Evolutionary conservation across 1,140 invertebrate genomes (phyloP).

Genomic region (Drosophila ficusphila): DNA sequence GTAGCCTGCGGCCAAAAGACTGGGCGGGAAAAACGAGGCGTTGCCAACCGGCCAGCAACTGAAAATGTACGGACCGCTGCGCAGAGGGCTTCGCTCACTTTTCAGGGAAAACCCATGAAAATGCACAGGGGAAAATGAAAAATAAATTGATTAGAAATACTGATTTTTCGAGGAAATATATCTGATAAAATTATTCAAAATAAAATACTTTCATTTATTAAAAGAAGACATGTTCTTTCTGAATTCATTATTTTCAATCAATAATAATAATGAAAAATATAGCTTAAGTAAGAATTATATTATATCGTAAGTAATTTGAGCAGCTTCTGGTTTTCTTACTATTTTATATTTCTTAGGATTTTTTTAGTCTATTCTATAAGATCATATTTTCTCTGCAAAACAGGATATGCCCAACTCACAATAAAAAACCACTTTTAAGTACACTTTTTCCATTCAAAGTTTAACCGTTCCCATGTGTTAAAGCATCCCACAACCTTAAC

Average conservation of each 20-base stretch:
- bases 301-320: too few relatives aligned
- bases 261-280: too few relatives aligned
- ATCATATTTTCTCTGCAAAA: too few relatives aligned
- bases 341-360: too few relatives aligned
- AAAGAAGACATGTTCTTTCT: too few relatives aligned
- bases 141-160: not conserved
- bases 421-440: not conserved
- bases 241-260: too few relatives aligned
- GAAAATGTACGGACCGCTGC: conserved; percentile 14
- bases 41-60: conserved; percentile 30
- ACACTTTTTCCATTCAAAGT: not conserved
- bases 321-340: too few relatives aligned
- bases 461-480: not conserved
- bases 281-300: too few relatives aligned
- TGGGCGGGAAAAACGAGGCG: conserved; percentile 53
- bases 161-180: not conserved
- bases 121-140: not conserved
- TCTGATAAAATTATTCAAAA: not conserved
- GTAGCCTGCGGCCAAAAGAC: conserved; percentile 35
- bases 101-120: conserved; percentile 42
- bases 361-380: too few relatives aligned
- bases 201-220: too few relatives aligned
- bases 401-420: too few relatives aligned
- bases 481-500: not conserved
- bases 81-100: conserved; percentile 10